phyloP scores from a whole-genome alignment of 2,797 vertebrate species.

The Poeciliopsis infans region DNA sequence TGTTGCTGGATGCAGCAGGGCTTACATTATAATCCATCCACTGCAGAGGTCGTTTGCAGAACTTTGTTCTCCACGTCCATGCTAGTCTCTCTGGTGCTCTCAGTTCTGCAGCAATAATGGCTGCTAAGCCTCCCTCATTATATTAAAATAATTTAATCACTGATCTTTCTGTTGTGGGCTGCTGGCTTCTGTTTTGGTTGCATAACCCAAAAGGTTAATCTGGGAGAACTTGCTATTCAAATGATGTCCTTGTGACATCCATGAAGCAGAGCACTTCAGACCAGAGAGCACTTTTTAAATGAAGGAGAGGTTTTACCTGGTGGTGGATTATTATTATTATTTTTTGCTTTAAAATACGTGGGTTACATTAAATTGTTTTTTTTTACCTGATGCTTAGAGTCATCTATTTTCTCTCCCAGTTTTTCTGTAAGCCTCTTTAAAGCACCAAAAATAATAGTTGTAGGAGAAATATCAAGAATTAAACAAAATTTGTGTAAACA shows the following conservation, averaged over 20 bases:
- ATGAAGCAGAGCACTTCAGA: conserved; percentile 14
- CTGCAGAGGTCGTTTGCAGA: not conserved
- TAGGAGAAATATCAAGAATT: not conserved
- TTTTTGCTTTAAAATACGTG: not conserved
- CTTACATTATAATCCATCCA: conserved; percentile 1
- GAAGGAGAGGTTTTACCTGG: not conserved
- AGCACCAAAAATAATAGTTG: not conserved
- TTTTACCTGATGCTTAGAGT: not conserved
- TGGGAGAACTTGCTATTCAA: conserved; percentile 16
- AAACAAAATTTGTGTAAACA: not conserved
- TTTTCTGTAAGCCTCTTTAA: not conserved
- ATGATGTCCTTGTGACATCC: conserved; percentile 30
- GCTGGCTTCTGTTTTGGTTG: conserved; percentile 23
- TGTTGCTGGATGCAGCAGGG: conserved; percentile 7
- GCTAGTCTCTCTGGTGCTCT: not conserved
- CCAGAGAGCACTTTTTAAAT: conserved; percentile 13
- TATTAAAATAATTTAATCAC: conserved; percentile 31
- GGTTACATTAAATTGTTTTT: not conserved
- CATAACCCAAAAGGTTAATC: conserved; percentile 37
- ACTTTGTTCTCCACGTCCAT: conserved; percentile 10
- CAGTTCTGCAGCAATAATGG: conserved; percentile 1
- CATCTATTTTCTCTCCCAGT: not conserved
- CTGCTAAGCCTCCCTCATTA: conserved; percentile 24
- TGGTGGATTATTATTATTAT: not conserved
- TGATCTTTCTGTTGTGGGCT: conserved; percentile 1